Evolutionary conservation across 2,888 invertebrate species (phyloP), one percentile per base, ranked within the genome.

Genomic region (Sycophila texana): DNA sequence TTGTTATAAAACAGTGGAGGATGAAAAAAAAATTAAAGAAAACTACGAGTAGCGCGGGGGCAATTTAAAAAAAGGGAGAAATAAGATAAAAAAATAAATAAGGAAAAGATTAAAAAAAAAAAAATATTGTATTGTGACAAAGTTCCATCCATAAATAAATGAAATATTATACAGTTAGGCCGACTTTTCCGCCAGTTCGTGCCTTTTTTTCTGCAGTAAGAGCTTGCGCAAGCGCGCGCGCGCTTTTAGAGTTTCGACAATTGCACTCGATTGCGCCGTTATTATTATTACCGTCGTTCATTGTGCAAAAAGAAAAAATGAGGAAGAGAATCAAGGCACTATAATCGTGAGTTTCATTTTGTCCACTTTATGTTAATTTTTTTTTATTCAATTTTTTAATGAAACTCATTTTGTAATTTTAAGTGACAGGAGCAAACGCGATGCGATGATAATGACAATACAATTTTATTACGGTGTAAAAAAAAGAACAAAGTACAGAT

Each of bases 131-230:
- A 90, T 89, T 89, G 89, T 89, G 89, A 90, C 87, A 85, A 90
- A 88, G 90, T 90, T 90, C 90, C 90, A 90, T 90, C 90, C 90
- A 90, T 90, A 84, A 85, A 84, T 88, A 81, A 84, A 84, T 82
- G 84, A 83, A 84, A 82, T 82, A 78, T 81, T 88, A 90, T 89
- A 90, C 88, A 89, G 89, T 89, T 90, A 89, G 90, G 90, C 90
- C 90, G 90, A 90, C 89, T 90, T 90, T 89, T 89, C 88, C 89
- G 90, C 89, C 90, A 89, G 90, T 89, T 89, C 89, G 90, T 90
- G 90, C 90, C 90, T 90, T 90, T 89, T 86, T 89, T 89, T 89
- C 89, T 86, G 89, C 89, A 87, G 87, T 86, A 86, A 88, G 86
- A 84, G 86, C 86, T 85, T 84, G 84, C 84, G 85, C 73, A 55